Evolutionary conservation across 2,797 vertebrate species (phyloP).

Genomic region (Luscinia megarhynchos): DNA sequence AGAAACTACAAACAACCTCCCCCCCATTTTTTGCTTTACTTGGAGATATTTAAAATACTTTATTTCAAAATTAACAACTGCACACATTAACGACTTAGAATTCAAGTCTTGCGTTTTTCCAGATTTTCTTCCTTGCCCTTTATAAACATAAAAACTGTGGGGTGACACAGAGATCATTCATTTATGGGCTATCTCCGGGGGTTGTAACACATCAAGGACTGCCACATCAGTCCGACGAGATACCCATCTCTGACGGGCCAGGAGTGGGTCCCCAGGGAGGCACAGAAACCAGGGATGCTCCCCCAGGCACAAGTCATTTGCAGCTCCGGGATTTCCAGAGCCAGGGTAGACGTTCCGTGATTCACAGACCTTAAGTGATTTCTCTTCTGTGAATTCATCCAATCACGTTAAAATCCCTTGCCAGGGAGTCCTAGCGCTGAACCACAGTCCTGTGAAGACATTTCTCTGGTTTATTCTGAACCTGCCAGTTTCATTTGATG

Average conservation of each 20-base stretch:
- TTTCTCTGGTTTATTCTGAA: background rate
- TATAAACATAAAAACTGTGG: background rate
- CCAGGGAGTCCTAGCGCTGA: background rate
- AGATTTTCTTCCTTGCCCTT: background rate
- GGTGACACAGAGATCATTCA: background rate
- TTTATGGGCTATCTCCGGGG: background rate
- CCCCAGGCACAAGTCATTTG: background rate
- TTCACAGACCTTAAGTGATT: background rate
- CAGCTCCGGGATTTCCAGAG: slow-evolving; percentile 27
- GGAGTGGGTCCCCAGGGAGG: background rate
- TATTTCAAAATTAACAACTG: background rate
- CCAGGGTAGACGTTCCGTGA: background rate
- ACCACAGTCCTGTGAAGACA: background rate
- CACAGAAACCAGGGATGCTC: background rate
- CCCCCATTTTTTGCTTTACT: background rate
- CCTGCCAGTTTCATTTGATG: background rate
- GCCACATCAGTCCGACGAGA: background rate
- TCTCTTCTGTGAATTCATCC: background rate
- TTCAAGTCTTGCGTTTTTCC: background rate
- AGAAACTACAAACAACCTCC: rapidly evolving
- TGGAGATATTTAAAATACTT: background rate
- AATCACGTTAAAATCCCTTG: background rate
- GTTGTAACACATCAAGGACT: background rate
- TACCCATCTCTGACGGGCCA: background rate
- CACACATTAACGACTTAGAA: background rate